A percentile compares a stretch with the other conserved stretches of the same genome.
Evolutionary conservation across 1,140 invertebrate genomes (phyloP).

Genomic region (Psilanteris sp.): DNA sequence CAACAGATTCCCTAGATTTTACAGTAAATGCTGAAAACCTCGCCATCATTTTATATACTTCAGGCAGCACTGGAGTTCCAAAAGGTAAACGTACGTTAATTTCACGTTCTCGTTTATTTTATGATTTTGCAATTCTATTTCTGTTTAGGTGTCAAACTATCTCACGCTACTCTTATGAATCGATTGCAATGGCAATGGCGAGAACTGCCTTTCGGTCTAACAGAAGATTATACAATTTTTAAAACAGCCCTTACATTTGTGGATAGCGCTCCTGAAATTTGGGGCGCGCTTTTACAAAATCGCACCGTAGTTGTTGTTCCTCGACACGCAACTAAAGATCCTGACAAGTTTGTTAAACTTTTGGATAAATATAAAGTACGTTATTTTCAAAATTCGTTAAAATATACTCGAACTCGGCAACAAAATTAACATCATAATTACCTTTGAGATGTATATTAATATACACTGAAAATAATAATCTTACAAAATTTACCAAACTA

Average conservation of each 20-base stretch:
- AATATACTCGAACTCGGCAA: no score
- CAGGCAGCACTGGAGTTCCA: conserved; percentile 94
- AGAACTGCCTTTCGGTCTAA: conserved; percentile 84
- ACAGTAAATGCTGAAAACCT: conserved; percentile 77
- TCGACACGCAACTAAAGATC: conserved; percentile 86
- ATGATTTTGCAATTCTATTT: background rate
- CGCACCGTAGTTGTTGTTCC: conserved; percentile 86
- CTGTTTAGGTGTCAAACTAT: conserved; percentile 86
- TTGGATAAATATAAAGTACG: conserved; percentile 85
- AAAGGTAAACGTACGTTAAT: conserved; percentile 83
- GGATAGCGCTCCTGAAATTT: conserved; percentile 92
- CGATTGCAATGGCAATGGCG: conserved; percentile 92
- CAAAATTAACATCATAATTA: no score
- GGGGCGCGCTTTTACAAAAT: conserved; percentile 88
- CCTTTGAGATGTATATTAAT: no score
- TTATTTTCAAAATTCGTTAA: background rate
- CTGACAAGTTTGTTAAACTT: conserved; percentile 84
- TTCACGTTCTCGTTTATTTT: conserved; percentile 2
- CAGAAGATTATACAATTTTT: conserved; percentile 87
- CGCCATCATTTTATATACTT: conserved; percentile 93
- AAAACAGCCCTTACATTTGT: conserved; percentile 94
- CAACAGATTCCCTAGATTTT: conserved; percentile 68
- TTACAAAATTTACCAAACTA: no score
- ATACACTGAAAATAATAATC: no score
- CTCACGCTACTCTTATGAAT: conserved; percentile 89